Evolutionary conservation across 2,113 vertebrate species (phyloP).

Genomic region (Ia io): DNA sequence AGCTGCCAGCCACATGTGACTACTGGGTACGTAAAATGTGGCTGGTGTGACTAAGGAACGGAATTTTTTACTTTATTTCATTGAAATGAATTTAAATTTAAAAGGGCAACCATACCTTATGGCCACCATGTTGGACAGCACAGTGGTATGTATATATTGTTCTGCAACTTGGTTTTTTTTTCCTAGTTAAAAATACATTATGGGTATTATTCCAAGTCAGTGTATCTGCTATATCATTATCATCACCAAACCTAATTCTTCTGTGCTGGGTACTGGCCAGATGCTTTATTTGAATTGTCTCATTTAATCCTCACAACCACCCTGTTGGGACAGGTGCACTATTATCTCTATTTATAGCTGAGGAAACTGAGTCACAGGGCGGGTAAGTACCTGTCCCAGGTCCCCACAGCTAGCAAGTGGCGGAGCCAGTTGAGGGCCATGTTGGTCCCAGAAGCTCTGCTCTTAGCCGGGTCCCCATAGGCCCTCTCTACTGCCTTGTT

Average conservation of each 20-base stretch:
- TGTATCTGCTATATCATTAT: neutral
- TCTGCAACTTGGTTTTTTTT: neutral
- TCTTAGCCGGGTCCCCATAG: neutral
- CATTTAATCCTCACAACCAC: neutral
- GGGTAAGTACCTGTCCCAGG: neutral
- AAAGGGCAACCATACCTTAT: neutral
- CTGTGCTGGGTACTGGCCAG: neutral
- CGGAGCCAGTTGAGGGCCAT: neutral
- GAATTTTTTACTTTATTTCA: neutral
- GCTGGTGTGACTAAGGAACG: neutral
- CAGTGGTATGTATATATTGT: neutral
- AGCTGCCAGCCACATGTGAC: neutral
- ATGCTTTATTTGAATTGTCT: neutral
- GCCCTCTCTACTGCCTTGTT: neutral
- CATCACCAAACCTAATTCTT: neutral
- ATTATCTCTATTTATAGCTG: neutral
- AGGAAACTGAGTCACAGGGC: neutral
- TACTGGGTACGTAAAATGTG: neutral
- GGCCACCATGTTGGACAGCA: neutral
- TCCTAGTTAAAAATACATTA: neutral
- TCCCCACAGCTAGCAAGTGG: neutral
- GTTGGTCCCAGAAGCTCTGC: neutral
- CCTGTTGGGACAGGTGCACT: neutral
- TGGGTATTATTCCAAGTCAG: neutral
- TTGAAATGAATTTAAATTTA: neutral